These are phyloP conservation scores for Anthrax anthrax DNA, from an alignment of 2,888 invertebrate genomes.

Conservation along the genomic window DNA sequence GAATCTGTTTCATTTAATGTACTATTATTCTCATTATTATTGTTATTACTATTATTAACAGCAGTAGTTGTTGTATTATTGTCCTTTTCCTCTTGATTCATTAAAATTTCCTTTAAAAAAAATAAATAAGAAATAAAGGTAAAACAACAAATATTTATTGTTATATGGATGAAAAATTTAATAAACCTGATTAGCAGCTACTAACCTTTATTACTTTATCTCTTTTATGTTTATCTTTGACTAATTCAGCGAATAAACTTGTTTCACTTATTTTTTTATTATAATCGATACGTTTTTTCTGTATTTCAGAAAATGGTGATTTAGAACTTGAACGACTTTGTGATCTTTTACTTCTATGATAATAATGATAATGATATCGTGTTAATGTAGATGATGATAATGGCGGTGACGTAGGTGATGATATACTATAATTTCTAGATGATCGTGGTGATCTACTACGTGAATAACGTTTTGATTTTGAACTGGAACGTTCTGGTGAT, in stretches of 20 bases:
- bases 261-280: slow-evolving; percentile 78
- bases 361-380: too few species aligned
- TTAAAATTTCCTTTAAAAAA: slow-evolving; percentile 45
- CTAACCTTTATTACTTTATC: slow-evolving; percentile 51
- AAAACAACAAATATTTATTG: too few species aligned
- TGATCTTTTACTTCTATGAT: slow-evolving; percentile 20
- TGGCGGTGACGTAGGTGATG: slow-evolving; percentile 25
- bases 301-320: slow-evolving; percentile 25
- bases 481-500: slow-evolving; percentile 35
- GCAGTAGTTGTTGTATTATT: slow-evolving; percentile 26
- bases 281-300: slow-evolving; percentile 43
- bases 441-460: slow-evolving; percentile 26
- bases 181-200: too few species aligned
- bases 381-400: too few species aligned
- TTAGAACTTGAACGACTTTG: slow-evolving; percentile 33
- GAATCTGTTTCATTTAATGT: slow-evolving; percentile 26
- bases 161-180: too few species aligned
- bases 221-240: slow-evolving; percentile 70
- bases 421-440: slow-evolving; percentile 19
- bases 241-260: slow-evolving; percentile 77
- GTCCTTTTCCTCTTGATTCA: slow-evolving; percentile 46
- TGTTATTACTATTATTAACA: too few species aligned
- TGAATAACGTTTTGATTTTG: slow-evolving; percentile 32
- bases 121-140: too few species aligned
- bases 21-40: slow-evolving; percentile 27